A percentile compares a stretch with the other conserved stretches of the same genome.
Evolutionary conservation across 2,888 invertebrate species (phyloP).

Genomic region (Eubasilissa splendida): DNA sequence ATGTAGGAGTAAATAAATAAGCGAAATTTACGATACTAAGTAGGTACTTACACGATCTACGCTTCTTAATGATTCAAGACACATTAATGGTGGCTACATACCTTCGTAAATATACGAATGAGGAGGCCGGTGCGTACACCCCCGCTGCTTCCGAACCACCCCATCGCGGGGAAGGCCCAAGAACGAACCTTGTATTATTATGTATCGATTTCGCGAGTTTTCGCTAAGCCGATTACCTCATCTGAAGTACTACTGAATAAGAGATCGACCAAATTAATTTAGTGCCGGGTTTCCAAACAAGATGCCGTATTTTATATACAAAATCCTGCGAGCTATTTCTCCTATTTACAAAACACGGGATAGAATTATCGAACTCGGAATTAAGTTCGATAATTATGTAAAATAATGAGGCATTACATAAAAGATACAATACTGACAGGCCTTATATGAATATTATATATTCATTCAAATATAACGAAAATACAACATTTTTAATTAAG

Average conservation of each 20-base stretch:
- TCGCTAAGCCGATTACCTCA: constrained; percentile 57
- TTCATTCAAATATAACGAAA: too few relatives aligned
- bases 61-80: too few relatives aligned
- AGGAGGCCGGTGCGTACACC: not conserved
- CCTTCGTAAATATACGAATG: too few relatives aligned
- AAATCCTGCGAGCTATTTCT: constrained; percentile 30
- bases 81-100: too few relatives aligned
- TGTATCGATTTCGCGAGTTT: constrained; percentile 57
- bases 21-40: too few relatives aligned
- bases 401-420: constrained; percentile 26
- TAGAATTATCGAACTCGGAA: constrained; percentile 24
- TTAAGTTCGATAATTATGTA: constrained; percentile 13
- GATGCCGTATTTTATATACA: constrained; percentile 8
- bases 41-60: too few relatives aligned
- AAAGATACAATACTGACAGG: constrained; percentile 16
- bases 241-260: constrained; percentile 50
- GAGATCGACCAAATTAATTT: constrained; percentile 55
- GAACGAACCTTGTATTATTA: constrained; percentile 40
- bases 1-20: not conserved
- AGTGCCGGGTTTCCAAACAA: constrained; percentile 39
- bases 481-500: too few relatives aligned
- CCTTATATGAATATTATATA: not conserved
- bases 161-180: constrained; percentile 1
- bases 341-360: constrained; percentile 29
- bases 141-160: not conserved